A percentile compares a stretch with the other conserved stretches of the same genome.
phyloP scores from a whole-genome alignment of 2,888 invertebrate genomes.

The Drosophila melanosoma region DNA sequence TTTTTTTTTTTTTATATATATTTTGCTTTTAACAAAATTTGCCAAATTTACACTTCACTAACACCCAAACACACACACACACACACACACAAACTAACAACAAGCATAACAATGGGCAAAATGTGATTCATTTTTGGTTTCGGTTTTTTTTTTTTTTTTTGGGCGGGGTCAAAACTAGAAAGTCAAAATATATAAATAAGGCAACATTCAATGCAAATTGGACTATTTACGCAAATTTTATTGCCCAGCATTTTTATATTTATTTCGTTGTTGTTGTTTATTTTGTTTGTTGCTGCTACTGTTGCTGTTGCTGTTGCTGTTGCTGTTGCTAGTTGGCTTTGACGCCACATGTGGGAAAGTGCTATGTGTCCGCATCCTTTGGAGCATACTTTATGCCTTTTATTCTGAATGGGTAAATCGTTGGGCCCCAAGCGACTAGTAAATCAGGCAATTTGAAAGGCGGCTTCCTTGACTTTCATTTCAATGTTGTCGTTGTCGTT shows the following conservation, averaged over 20 bases:
- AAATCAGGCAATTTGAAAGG: conserved; percentile 77
- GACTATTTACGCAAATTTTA: conserved; percentile 84
- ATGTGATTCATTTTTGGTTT: conserved; percentile 61
- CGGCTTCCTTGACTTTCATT: conserved; percentile 60
- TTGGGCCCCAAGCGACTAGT: conserved; percentile 68
- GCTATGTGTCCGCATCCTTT: conserved; percentile 37
- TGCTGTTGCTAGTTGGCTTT: conserved; percentile 50
- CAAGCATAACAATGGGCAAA: conserved; percentile 53
- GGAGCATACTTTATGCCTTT: conserved; percentile 54
- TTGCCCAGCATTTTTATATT: conserved; percentile 81
- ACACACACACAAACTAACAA: conserved; percentile 24
- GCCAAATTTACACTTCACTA: conserved; percentile 80
- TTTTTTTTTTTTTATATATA: conserved; percentile 35
- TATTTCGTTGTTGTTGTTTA: conserved; percentile 63
- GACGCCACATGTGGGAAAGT: conserved; percentile 51
- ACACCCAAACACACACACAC: conserved; percentile 24
- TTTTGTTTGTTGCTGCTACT: conserved; percentile 4
- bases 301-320: conserved; percentile 18
- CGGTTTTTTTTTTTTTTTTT: neutral
- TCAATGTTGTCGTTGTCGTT: conserved; percentile 31
- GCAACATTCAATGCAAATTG: conserved; percentile 81
- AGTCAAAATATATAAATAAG: conserved; percentile 72
- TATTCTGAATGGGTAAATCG: conserved; percentile 32
- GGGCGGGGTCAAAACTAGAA: conserved; percentile 9
- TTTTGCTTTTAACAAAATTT: conserved; percentile 73